These are phyloP conservation scores for Biston betularia DNA, from an alignment of 2,888 invertebrate genomes.

Conservation along the genomic window DNA sequence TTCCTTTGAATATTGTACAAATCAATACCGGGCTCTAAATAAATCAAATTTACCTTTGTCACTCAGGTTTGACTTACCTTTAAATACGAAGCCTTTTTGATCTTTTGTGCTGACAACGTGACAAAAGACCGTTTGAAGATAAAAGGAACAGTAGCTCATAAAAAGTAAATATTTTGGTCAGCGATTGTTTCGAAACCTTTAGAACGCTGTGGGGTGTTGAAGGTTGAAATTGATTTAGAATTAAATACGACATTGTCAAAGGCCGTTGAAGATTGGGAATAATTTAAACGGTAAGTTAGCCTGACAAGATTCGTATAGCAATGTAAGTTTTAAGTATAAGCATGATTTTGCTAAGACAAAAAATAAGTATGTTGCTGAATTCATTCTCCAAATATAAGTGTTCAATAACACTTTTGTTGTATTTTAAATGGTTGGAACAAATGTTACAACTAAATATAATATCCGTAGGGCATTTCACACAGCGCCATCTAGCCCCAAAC, in stretches of 20 bases:
- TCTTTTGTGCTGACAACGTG: constrained; percentile 9
- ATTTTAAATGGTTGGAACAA: no score
- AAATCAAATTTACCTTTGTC: constrained; percentile 41
- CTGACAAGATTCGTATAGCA: neutral
- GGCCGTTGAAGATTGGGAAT: neutral
- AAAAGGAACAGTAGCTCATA: constrained; percentile 50
- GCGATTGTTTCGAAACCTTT: constrained; percentile 52
- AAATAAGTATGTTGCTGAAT: no score
- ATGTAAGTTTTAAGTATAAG: neutral
- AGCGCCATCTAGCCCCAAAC: no score
- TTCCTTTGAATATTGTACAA: constrained; percentile 43
- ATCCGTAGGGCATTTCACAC: no score
- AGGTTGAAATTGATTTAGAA: constrained; percentile 40
- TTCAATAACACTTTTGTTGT: neutral
- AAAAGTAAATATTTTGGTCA: constrained; percentile 77
- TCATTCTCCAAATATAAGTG: no score
- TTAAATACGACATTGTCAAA: constrained; percentile 9
- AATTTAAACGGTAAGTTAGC: neutral
- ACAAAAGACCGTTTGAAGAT: constrained; percentile 31
- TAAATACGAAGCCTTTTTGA: constrained; percentile 3
- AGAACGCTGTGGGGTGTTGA: constrained; percentile 47
- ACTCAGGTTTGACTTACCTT: constrained; percentile 6
- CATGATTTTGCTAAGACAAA: no score
- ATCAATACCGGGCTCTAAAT: constrained; percentile 44
- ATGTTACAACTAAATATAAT: no score